Evolutionary conservation across 2,888 invertebrate genomes (phyloP).

Genomic region (Conops quadrifasciatus): DNA sequence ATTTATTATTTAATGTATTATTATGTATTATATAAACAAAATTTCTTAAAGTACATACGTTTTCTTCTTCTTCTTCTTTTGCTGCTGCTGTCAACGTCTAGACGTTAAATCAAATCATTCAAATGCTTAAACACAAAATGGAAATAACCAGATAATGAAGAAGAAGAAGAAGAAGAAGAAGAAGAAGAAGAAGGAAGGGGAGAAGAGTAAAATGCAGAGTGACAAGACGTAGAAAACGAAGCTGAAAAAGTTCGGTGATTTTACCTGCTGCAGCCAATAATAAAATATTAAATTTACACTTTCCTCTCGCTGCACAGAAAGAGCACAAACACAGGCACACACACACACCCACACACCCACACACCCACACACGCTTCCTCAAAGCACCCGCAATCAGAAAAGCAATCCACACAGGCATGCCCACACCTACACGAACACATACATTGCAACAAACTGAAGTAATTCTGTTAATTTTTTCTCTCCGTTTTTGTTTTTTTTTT

Average conservation of each 20-base stretch:
- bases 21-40: not conserved
- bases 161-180: too few species aligned
- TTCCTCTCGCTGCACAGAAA: not conserved
- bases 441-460: not conserved
- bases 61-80: too few species aligned
- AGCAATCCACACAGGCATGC: slow-evolving; percentile 1
- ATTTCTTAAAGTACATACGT: not conserved
- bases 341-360: slow-evolving; percentile 15
- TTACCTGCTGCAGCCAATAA: slow-evolving; percentile 29
- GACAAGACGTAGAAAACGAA: too few species aligned
- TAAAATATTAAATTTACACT: slow-evolving; percentile 38
- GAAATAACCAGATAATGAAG: not conserved
- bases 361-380: not conserved
- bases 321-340: not conserved
- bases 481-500: too few species aligned
- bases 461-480: slow-evolving; percentile 15
- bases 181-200: not conserved
- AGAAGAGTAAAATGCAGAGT: too few species aligned
- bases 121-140: slow-evolving; percentile 1
- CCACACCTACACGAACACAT: not conserved
- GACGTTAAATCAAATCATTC: slow-evolving; percentile 27
- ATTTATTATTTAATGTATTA: too few species aligned
- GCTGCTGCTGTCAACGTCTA: slow-evolving; percentile 5
- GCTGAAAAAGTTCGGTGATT: not conserved
- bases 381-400: not conserved